Conservation (phyloP, 2,888 invertebrate genomes). For the Chymomyza caudatula region DNA sequence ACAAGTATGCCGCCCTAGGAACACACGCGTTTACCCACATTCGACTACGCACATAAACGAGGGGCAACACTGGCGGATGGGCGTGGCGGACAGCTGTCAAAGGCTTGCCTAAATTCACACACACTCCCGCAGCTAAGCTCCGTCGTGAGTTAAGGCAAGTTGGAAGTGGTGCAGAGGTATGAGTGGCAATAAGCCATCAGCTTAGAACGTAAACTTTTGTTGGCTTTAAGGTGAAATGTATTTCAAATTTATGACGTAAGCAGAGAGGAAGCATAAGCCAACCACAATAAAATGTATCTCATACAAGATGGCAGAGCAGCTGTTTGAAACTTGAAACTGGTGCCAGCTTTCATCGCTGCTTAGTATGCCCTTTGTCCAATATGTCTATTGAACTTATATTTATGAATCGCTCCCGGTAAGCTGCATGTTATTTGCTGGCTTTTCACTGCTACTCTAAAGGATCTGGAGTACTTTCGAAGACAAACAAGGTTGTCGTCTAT, state of each 20-base stretch:
- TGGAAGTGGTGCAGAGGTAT: background rate
- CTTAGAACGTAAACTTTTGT: background rate
- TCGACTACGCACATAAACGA: conserved; percentile 1
- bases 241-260: background rate
- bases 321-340: no score
- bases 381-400: no score
- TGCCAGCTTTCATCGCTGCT: no score
- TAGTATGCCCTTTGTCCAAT: no score
- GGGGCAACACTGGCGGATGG: conserved; percentile 18
- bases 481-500: background rate
- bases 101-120: background rate
- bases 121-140: background rate
- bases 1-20: background rate
- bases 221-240: background rate
- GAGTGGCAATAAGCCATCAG: background rate
- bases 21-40: background rate
- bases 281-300: no score
- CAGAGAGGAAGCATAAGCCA: background rate
- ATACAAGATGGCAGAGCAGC: no score
- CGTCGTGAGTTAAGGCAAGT: background rate
- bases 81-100: background rate
- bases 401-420: no score
- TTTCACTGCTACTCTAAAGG: no score
- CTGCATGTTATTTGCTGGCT: no score
- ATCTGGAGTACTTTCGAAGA: no score